Percentiles rank a stretch among this genome's conserved stretches.
Evolutionary conservation across 2,888 invertebrate genomes (phyloP).

Genomic region (Scaptomyza parva): DNA sequence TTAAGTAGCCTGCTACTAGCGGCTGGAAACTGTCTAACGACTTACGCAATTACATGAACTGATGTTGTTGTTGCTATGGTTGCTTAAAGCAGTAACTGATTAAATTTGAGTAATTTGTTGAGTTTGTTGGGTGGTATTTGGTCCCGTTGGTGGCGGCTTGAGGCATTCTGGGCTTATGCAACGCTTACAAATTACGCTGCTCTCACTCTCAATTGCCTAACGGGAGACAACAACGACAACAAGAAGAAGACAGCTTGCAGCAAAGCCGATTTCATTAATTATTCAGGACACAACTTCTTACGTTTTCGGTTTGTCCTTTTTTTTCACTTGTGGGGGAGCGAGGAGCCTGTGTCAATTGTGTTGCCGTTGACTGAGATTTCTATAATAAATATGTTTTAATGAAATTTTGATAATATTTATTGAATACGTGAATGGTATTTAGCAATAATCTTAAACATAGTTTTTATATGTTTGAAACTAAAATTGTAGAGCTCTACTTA

Average conservation of each 20-base stretch:
- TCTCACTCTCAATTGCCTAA: conserved; percentile 4
- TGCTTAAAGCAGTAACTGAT: conserved; percentile 47
- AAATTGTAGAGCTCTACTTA: too few species aligned
- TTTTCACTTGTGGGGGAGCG: not conserved
- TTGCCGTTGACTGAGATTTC: too few species aligned
- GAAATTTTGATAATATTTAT: too few species aligned
- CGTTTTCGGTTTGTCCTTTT: conserved; percentile 3
- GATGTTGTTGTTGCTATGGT: conserved; percentile 31
- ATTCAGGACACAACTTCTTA: conserved; percentile 64
- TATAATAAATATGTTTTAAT: too few species aligned
- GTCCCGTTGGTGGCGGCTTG: not conserved
- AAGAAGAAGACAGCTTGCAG: too few species aligned
- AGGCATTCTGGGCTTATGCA: conserved; percentile 35
- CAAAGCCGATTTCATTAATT: conserved; percentile 67
- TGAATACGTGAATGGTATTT: too few species aligned
- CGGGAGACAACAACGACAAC: not conserved
- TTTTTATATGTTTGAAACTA: too few species aligned
- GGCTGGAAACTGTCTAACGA: conserved; percentile 1
- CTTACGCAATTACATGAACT: conserved; percentile 41
- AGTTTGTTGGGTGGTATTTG: conserved; percentile 3
- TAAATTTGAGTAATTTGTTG: conserved; percentile 43
- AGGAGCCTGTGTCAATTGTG: not conserved
- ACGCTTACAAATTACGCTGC: conserved; percentile 38
- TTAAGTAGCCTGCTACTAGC: conserved; percentile 12
- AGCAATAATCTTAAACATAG: too few species aligned